Evolutionary conservation across 2,888 invertebrate species (phyloP).

Genomic region (Lasioglossum figueresi): DNA sequence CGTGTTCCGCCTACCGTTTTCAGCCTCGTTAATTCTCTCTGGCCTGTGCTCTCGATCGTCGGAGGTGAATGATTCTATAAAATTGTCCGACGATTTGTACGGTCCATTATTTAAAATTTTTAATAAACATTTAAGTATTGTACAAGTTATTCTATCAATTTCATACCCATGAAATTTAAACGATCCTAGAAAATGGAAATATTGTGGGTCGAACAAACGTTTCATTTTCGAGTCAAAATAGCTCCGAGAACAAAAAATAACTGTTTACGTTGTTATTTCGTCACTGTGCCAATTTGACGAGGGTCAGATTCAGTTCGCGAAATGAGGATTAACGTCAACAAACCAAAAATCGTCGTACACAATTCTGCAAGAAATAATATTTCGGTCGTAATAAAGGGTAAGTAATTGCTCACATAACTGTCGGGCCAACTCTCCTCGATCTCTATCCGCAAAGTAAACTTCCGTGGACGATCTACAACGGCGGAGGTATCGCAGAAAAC

Average conservation of each 20-base stretch:
- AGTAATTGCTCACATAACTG: neutral
- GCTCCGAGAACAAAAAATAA: too few relatives aligned
- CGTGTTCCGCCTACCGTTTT: constrained; percentile 60
- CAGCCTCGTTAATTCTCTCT: constrained; percentile 70
- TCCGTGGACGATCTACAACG: neutral
- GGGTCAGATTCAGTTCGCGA: too few relatives aligned
- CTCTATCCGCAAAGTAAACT: neutral
- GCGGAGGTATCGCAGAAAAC: neutral
- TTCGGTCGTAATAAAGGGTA: neutral
- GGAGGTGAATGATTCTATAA: constrained; percentile 36
- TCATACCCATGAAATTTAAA: too few relatives aligned
- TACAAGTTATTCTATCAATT: too few relatives aligned
- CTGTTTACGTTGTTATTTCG: too few relatives aligned
- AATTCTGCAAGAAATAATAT: neutral
- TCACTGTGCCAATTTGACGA: too few relatives aligned
- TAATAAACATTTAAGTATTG: too few relatives aligned
- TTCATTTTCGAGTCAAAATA: too few relatives aligned
- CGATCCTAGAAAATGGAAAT: too few relatives aligned
- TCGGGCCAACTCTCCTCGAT: neutral
- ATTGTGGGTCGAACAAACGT: too few relatives aligned
- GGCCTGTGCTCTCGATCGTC: constrained; percentile 12
- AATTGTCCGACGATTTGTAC: constrained; percentile 31
- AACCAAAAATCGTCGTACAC: neutral
- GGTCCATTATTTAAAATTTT: neutral
- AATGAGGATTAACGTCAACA: neutral